Evolutionary conservation across 2,113 vertebrate species (phyloP).

Genomic region (Chlorocebus sabaeus): DNA sequence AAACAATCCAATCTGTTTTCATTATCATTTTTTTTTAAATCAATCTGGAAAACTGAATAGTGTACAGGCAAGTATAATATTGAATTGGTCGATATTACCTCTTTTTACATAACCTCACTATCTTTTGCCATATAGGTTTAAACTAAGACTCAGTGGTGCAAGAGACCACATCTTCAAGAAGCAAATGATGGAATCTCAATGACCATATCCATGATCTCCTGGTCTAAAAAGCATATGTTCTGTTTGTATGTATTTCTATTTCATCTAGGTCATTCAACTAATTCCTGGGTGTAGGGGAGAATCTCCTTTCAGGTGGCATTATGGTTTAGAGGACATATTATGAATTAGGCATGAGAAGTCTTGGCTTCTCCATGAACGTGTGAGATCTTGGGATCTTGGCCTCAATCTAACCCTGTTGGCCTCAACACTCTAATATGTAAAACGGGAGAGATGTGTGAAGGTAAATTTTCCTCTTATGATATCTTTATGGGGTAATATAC

Average conservation of each 20-base stretch:
- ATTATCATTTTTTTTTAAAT: neutral
- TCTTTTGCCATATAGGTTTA: neutral
- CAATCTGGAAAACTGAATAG: neutral
- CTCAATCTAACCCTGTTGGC: neutral
- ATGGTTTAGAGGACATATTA: neutral
- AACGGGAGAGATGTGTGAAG: neutral
- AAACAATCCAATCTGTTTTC: neutral
- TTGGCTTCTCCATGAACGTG: neutral
- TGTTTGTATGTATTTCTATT: neutral
- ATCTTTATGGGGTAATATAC: neutral
- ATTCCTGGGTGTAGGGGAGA: neutral
- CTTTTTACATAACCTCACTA: neutral
- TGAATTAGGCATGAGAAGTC: neutral
- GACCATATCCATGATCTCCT: neutral
- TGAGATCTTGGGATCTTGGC: neutral
- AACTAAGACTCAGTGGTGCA: no score
- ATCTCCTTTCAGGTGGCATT: neutral
- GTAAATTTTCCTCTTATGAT: neutral
- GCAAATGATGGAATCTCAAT: neutral
- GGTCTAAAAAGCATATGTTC: neutral
- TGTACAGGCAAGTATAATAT: neutral
- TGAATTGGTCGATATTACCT: neutral
- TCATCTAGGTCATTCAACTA: neutral
- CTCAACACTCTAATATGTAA: neutral
- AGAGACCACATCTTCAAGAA: neutral